A percentile compares a stretch with the other conserved stretches of the same genome.
Conservation (phyloP, 2,113 vertebrate genomes). For the Periophthalmodon schlosseri region DNA sequence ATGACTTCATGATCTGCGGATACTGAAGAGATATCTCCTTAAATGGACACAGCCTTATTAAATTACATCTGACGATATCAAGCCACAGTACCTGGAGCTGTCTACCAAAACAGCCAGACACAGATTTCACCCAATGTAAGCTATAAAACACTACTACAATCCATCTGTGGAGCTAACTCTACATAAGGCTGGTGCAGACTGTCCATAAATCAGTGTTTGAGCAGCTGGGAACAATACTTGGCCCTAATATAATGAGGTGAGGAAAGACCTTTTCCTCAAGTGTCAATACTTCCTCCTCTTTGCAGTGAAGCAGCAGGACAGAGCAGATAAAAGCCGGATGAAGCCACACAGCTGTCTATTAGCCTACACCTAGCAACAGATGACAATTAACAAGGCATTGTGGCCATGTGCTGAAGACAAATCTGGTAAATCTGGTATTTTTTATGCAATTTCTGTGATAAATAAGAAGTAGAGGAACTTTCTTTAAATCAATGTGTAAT, state of each 20-base stretch:
- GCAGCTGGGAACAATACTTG: constrained; percentile 44
- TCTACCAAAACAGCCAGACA: background rate
- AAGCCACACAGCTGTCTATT: constrained; percentile 37
- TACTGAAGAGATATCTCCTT: constrained; percentile 35
- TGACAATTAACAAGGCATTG: background rate
- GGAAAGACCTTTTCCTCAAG: constrained; percentile 43
- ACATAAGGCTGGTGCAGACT: background rate
- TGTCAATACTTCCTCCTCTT: constrained; percentile 15
- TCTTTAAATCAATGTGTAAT: too few relatives aligned
- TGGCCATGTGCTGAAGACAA: background rate
- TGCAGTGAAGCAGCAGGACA: constrained; percentile 26
- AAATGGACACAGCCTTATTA: constrained; percentile 30
- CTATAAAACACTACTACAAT: background rate
- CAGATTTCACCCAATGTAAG: background rate
- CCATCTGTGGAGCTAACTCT: constrained; percentile 6
- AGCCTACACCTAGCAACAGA: constrained; percentile 20
- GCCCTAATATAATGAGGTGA: constrained; percentile 34
- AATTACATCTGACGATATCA: constrained; percentile 13
- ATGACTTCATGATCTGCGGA: constrained; percentile 43
- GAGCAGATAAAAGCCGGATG: constrained; percentile 55
- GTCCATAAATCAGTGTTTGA: constrained; percentile 35
- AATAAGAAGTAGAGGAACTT: too few relatives aligned
- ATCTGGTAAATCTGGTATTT: background rate
- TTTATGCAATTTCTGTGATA: background rate
- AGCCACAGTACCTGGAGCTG: background rate